Base-by-base conservation (phyloP, 2,113 vertebrate genomes). In the Halichoerus grypus region DNA sequence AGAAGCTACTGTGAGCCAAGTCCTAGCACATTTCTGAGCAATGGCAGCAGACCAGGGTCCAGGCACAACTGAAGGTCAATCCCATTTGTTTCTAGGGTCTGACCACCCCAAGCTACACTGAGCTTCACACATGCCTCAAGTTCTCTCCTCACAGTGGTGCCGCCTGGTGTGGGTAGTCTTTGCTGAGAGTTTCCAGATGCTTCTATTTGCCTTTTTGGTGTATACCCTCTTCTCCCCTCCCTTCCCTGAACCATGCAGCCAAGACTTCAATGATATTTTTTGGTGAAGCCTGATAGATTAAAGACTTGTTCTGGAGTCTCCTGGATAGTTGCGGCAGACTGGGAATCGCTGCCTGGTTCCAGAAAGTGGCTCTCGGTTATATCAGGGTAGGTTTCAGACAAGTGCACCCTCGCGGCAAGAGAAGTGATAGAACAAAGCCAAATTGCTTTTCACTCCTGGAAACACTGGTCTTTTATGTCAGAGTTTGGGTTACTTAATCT, bases 391-490 rank as follows among this genome's bases (percentile, higher is more conserved):
- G n/a, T 97, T 85, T 96, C 91, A 95, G 95, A 90, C 42, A 77
- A 95, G 87, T 59, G 72, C 3, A 82, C 31, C 91, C 86, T 18
- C 28, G 33, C n/a, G 24, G 97, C 1, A 4, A 87, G 89, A 97
- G 49, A 97, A n/a, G 69, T 84, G 79, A 97, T 12, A 80, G 61
- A 93, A 93, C 69, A 97, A 61, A 88, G 31, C 5, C 53, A 55
- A 96, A 88, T 31, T 97, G 13, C 39, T 93, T 96, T 72, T 69
- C 55, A 51, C 49, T 97, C 65, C 84, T 95, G 71, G 33, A 96
- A 97, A 95, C 26, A 87, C 61, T 93, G 57, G 94, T 28, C 88
- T 94, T 98, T 97, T 91, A 76, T 94, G 97, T 91, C 88, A 97
- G 88, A 87, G 42, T 89, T 93, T 72, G 36, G 63, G 84, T 97